Percentiles rank a stretch among this genome's conserved stretches.
Conservation (phyloP, 35 echinoderm and acorn worm species). For the Holothuria glaberrima region DNA sequence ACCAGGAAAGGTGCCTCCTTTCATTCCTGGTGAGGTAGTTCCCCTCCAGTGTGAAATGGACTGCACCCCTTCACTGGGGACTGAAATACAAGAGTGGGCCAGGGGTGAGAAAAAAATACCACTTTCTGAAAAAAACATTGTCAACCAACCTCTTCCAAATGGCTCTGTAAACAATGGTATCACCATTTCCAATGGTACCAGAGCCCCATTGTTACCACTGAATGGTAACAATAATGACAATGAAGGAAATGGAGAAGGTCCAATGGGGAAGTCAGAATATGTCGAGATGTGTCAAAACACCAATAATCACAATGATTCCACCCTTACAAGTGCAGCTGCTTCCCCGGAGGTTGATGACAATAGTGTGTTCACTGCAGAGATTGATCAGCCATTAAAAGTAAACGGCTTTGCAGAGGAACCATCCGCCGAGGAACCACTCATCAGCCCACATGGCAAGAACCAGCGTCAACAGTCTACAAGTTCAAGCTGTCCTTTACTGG, state of each 20-base stretch:
- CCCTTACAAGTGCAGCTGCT: background rate
- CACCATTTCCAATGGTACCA: background rate
- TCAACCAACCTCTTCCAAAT: background rate
- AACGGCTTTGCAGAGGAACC: background rate
- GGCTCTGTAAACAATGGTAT: background rate
- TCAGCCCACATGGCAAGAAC: background rate
- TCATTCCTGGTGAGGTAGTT: conserved; percentile 35
- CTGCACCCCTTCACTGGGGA: background rate
- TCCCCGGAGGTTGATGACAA: background rate
- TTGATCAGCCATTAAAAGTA: background rate
- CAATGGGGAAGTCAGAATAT: background rate
- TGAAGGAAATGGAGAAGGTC: background rate
- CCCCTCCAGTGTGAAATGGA: conserved; percentile 58
- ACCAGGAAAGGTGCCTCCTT: conserved; percentile 23
- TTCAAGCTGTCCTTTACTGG: conserved; percentile 47
- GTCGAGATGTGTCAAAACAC: background rate
- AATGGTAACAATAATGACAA: conserved; percentile 53
- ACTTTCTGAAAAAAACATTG: background rate
- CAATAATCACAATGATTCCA: conserved; percentile 27
- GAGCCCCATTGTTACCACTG: background rate
- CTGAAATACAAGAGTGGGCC: conserved; percentile 44
- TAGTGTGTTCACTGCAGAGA: conserved; percentile 23
- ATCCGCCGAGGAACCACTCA: background rate
- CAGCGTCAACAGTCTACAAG: conserved; percentile 38
- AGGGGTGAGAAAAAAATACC: background rate